A percentile compares a stretch with the other conserved stretches of the same genome.
Evolutionary conservation across 2,888 invertebrate genomes (phyloP).

Genomic region (Apodemia mormo): DNA sequence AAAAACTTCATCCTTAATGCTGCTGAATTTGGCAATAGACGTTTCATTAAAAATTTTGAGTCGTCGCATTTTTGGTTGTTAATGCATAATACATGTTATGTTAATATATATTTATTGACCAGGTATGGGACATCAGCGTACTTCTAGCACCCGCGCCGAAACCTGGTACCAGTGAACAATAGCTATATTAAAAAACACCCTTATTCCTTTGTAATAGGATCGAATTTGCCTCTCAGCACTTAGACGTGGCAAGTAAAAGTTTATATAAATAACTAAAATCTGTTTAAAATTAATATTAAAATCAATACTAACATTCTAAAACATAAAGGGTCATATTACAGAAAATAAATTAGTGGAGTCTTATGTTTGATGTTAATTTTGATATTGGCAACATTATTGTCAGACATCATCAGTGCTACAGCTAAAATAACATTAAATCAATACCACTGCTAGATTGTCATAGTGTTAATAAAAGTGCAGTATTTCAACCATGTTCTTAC

Average conservation of each 20-base stretch:
- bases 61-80: too few relatives aligned
- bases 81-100: too few relatives aligned
- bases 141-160: conserved; percentile 72
- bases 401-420: too few relatives aligned
- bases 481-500: too few relatives aligned
- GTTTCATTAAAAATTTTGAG: too few relatives aligned
- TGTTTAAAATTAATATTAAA: background rate
- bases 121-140: conserved; percentile 91
- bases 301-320: background rate
- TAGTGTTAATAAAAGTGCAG: too few relatives aligned
- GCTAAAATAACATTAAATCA: too few relatives aligned
- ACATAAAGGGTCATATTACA: background rate
- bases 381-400: too few relatives aligned
- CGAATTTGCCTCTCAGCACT: conserved; percentile 26
- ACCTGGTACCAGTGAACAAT: conserved; percentile 58
- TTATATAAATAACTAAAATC: background rate
- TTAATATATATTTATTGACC: background rate
- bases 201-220: conserved; percentile 19
- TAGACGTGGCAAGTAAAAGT: background rate
- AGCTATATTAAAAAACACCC: conserved; percentile 33
- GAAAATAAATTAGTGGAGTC: background rate
- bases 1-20: too few relatives aligned
- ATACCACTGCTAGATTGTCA: too few relatives aligned
- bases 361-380: too few relatives aligned
- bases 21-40: too few relatives aligned